Evolutionary conservation across 2,113 vertebrate species (phyloP).

Genomic region (Proterorhinus semilunaris): DNA sequence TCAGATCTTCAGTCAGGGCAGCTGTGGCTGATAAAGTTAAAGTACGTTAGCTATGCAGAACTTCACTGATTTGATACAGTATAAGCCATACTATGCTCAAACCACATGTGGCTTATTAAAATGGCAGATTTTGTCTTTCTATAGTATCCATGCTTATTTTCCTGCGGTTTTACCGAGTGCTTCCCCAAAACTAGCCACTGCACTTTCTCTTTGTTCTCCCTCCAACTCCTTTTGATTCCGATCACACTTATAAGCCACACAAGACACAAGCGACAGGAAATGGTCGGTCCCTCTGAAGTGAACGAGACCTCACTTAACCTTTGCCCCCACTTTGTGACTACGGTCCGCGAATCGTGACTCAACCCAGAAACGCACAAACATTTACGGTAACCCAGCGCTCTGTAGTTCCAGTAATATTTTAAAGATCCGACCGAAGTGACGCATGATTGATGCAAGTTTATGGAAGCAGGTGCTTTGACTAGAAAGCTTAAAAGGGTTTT

Average conservation of each 20-base stretch:
- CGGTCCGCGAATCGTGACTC: conserved; percentile 42
- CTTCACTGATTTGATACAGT: no score
- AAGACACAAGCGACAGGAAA: conserved; percentile 55
- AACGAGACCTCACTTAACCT: conserved; percentile 52
- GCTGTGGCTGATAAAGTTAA: no score
- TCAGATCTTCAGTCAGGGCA: no score
- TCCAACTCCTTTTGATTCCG: conserved; percentile 5
- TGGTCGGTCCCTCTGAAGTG: conserved; percentile 16
- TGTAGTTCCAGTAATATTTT: conserved; percentile 50
- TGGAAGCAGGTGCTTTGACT: conserved; percentile 33
- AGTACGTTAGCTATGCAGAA: no score
- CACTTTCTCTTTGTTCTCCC: neutral
- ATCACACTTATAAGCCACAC: conserved; percentile 59
- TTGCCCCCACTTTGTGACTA: conserved; percentile 51
- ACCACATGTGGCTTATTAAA: no score
- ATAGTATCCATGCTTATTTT: no score
- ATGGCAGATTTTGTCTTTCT: no score
- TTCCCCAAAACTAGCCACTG: neutral
- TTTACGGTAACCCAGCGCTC: conserved; percentile 61
- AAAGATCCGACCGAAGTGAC: conserved; percentile 21
- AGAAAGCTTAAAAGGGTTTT: conserved; percentile 11
- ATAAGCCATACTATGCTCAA: no score
- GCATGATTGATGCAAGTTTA: conserved; percentile 13
- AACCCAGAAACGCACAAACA: conserved; percentile 43
- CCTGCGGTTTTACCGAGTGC: neutral